These are phyloP conservation scores for Nothura maculosa DNA, from an alignment of 2,797 vertebrate genomes.

Conservation along the genomic window DNA sequence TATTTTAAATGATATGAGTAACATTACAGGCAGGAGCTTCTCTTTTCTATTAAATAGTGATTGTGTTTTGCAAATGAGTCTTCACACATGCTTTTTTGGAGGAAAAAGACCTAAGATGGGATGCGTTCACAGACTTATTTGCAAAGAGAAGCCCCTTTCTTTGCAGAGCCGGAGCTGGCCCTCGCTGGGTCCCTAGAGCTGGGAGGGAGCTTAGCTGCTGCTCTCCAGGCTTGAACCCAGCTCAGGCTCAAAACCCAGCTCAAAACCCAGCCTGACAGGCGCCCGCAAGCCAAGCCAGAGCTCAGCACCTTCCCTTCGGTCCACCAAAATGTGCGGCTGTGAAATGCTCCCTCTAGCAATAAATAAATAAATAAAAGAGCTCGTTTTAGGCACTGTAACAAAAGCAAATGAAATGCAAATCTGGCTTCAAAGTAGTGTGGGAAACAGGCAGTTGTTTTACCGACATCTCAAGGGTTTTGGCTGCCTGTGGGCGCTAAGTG, in stretches of 20 bases:
- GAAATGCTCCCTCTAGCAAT: not conserved
- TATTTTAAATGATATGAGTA: not conserved
- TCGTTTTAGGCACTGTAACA: not conserved
- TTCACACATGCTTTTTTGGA: not conserved
- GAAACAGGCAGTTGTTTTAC: conserved; percentile 21
- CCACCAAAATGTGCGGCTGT: not conserved
- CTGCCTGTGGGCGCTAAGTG: not conserved
- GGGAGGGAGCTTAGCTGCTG: accelerated
- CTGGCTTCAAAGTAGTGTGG: conserved; percentile 34
- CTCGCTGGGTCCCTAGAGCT: accelerated
- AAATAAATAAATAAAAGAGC: not conserved
- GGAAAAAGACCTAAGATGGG: not conserved
- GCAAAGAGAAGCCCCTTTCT: not conserved
- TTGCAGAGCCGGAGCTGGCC: not conserved
- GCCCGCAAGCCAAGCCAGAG: not conserved
- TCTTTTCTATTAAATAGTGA: not conserved
- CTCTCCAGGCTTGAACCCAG: not conserved
- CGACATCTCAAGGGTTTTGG: not conserved
- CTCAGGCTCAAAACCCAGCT: not conserved
- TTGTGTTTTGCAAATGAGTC: not conserved
- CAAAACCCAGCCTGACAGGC: not conserved
- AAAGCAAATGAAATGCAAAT: conserved; percentile 55
- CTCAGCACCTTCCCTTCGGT: not conserved
- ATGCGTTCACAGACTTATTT: not conserved
- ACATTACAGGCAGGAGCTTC: not conserved